Evolutionary conservation across 2,113 vertebrate species (phyloP).

Genomic region (Dasyornis broadbenti): DNA sequence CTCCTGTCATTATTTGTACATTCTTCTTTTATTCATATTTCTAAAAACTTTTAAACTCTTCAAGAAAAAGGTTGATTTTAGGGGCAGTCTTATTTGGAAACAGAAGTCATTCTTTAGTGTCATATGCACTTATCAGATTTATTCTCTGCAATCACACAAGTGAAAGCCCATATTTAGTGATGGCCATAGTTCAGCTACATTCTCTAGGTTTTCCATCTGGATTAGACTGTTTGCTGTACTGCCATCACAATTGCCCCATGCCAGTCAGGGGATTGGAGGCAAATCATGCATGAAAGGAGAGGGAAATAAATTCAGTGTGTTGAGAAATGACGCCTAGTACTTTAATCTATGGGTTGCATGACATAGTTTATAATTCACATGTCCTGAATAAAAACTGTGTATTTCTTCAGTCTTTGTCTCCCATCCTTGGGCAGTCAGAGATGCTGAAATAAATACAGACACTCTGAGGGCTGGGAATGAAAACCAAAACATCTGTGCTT

Average conservation of each 20-base stretch:
- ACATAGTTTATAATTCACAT: not conserved
- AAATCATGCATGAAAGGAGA: not conserved
- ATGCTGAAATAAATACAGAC: not conserved
- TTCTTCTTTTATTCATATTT: not conserved
- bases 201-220: not conserved
- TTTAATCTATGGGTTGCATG: not conserved
- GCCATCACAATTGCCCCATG: not conserved
- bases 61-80: not conserved
- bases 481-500: not conserved
- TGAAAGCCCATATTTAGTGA: not conserved
- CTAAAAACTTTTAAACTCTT: not conserved
- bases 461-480: not conserved
- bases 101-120: not conserved
- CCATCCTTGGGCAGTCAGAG: not conserved
- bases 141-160: not conserved
- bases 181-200: not conserved
- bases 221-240: not conserved
- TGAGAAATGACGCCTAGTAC: not conserved
- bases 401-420: not conserved
- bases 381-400: not conserved
- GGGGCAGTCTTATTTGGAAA: not conserved
- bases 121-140: not conserved
- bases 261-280: not conserved
- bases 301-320: not conserved
- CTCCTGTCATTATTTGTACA: not conserved